Evolutionary conservation across 2,113 vertebrate species (phyloP), one percentile per base, ranked within the genome.

Genomic region (Felis chaus): DNA sequence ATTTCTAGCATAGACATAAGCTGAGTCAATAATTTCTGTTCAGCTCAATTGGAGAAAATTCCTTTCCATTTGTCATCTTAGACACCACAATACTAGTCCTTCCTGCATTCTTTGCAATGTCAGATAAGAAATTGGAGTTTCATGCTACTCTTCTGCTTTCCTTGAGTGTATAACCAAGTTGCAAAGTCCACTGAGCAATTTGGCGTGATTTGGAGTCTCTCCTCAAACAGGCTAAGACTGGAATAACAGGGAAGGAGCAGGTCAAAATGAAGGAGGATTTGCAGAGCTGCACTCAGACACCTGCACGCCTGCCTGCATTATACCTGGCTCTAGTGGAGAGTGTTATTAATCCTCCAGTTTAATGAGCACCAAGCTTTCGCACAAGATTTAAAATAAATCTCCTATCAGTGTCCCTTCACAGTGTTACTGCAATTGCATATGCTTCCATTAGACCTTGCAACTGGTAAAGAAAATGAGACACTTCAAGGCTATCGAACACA

Each of bases 311-410:
- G 94, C 93, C 81, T 63, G 53, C 71, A 12, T 85, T 92, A 41
- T 65, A 82, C 71, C 71, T n/a, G 79, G 93, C 94, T 94, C 73
- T 89, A 69, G 65, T 86, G 65, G 84, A 97, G 91, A 97, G 89
- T 65, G n/a, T 89, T 88, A 97, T 97, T 97, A 98, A 98, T 96
- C 96, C 95, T 92, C 88, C 91, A 97, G 73, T 93, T 97, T 97
- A 97, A 98, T 89, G 94, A 98, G 95, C 95, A 95, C 82, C 21
- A 74, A 95, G 73, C 81, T 96, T 91, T 95, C 36, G 1, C 65
- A 84, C 45, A 92, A 83, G 81, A 97, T 92, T 97, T 97, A 94
- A 93, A 96, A 95, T 93, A 91, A 96, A 97, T 97, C 91, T 95
- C 50, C 66, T 91, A 74, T 31, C 66, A 50, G 7, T 92, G 61